Percentiles rank a stretch among this genome's conserved stretches.
phyloP scores from a whole-genome alignment of 2,888 invertebrate species.

The Creontiades dilutus region DNA sequence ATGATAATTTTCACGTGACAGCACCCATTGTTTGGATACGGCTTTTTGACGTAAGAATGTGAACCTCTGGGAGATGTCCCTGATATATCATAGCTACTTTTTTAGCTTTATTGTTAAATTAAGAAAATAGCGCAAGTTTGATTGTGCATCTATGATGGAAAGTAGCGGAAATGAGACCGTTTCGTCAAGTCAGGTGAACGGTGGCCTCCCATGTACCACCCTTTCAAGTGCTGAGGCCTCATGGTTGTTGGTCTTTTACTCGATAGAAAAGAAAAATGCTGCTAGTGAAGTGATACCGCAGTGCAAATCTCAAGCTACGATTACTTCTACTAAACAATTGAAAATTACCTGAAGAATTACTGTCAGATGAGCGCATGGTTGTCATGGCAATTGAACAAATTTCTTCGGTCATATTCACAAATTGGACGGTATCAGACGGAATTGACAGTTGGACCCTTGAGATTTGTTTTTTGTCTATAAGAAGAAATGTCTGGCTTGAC shows the following conservation, averaged over 20 bases:
- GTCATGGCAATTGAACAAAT: slow-evolving; percentile 93
- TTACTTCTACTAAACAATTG: slow-evolving; percentile 52
- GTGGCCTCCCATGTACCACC: too few relatives aligned
- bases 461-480: slow-evolving; percentile 40
- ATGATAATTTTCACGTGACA: not conserved
- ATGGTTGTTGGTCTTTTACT: not conserved
- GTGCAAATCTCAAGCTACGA: slow-evolving; percentile 48
- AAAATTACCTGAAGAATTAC: slow-evolving; percentile 79
- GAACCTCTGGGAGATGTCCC: too few relatives aligned
- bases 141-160: too few relatives aligned
- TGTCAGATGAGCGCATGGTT: slow-evolving; percentile 84
- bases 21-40: not conserved
- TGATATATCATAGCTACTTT: too few relatives aligned
- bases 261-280: not conserved
- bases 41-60: too few relatives aligned
- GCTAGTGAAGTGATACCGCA: slow-evolving; percentile 51
- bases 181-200: too few relatives aligned
- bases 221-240: too few relatives aligned
- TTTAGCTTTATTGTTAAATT: too few relatives aligned
- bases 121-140: too few relatives aligned
- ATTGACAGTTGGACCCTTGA: slow-evolving; percentile 74
- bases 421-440: slow-evolving; percentile 74
- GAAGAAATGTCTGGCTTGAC: slow-evolving; percentile 28
- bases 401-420: slow-evolving; percentile 75
- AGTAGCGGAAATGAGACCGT: too few relatives aligned